Base-by-base conservation (phyloP, 2,797 vertebrate species). In the Gymnopithys bicolor region DNA sequence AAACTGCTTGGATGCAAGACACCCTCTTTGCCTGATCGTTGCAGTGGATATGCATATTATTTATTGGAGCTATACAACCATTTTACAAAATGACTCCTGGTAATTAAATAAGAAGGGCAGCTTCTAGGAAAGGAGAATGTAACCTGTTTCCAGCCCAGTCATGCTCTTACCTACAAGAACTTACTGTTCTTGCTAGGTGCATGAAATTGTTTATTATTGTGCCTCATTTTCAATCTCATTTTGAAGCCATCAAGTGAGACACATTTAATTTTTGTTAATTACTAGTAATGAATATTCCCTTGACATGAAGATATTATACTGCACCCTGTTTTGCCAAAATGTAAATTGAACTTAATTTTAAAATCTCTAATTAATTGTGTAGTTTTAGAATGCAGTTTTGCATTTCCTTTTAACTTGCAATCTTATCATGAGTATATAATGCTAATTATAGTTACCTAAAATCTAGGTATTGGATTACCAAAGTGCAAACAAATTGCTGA, bases 191-290 rank as follows among this genome's bases (percentile, higher is more conserved):
- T 93, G 32, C n/a, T 83, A 77, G 52, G 6, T 74, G 14, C 19
- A 28, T 53, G 14, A 80, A 64, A 89, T 85, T 76, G 5, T 90
- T 95, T 89, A 84, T 60, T 90, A 55, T 45, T 62, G 17, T 84
- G 25, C 33, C n/a, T 93, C 30, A 74, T 93, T 91, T 94, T 87
- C 15, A 22, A 69, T 83, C 66, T 77, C 87, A 60, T 81, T 95
- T 90, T 83, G 55, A 93, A 94, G 41, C 3, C 10, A 68, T 17
- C 4, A 52, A 60, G 15, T 41, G 17, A 89, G 16, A 9, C 5
- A 60, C 16, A 39, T 85, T 92, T 83, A 77, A 35, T 89, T 94
- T 85, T 70, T 82, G 17, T 74, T 94, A 93, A 85, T 96, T 94
- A 75, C 37, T 90, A 94, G 85, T 90, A 90, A 83, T 0, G 0